Evolutionary conservation across 2,797 vertebrate genomes (phyloP), one percentile per base, ranked within the genome.

Genomic region (Cirrhinus molitorella): DNA sequence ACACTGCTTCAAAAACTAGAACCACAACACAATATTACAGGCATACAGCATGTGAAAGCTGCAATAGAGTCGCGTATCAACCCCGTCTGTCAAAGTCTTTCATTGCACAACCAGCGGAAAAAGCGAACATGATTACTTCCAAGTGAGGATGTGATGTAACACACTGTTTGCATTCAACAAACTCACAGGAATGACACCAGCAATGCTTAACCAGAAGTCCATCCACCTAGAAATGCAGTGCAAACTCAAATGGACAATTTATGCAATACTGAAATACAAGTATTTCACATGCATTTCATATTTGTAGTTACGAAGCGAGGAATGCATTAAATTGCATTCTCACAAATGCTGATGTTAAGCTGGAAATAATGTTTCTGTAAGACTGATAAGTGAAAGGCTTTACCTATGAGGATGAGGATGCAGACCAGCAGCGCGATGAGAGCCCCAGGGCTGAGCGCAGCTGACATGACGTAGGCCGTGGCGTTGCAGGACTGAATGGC

Each of bases 341-440:
- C 37, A 43, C 37, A 40, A 21, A 67, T 5, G 0, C 14, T 51
- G 9, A 43, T 1, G 43, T 16, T 49, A 57, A 57, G n/a, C 13
- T 77, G 34, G 19, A 43, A 12, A 59, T 19, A 25, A 43, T 11
- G 31, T 45, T 61, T 3, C 13, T 47, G n/a, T 2, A 12, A 37
- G 4, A 37, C 34, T 37, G 4, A 25, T 59, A 31, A 55, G 49
- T 40, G 16, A 76, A 16, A 47, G 19, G 13, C 92, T 96, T 97
- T 95, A 99, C 98, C 98, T 1, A 99, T 95, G 77, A 99, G 96
- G 71, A 99, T 99, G 92, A 99, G 97, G 92, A 98, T 88, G 80
- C 98, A 99, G 86, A 99, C 97, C 88, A 99, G 91, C 76, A 99
- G 94, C 0, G 98, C 97, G n/a, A 99, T 99, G 89, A 99, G 97